Percentiles rank a stretch among this genome's conserved stretches.
Evolutionary conservation across 2,113 vertebrate genomes (phyloP).

Genomic region (Cryptoleucopteryx plumbea): DNA sequence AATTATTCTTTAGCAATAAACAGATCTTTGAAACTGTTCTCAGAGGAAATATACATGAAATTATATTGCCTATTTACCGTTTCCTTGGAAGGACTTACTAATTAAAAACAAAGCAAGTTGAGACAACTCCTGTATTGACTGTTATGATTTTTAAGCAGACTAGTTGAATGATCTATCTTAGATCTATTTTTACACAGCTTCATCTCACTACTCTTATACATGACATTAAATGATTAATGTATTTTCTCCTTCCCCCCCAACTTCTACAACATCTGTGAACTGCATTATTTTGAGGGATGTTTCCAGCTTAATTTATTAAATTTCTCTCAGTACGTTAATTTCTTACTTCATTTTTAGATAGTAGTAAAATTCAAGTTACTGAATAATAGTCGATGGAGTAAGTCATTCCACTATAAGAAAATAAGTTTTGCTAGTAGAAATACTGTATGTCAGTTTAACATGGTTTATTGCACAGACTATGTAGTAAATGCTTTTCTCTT

Average conservation of each 20-base stretch:
- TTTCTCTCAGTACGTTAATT: not conserved
- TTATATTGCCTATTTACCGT: not conserved
- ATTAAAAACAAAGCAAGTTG: not conserved
- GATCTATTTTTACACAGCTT: not conserved
- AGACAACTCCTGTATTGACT: not conserved
- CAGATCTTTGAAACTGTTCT: slow-evolving; percentile 2
- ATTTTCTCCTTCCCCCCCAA: not conserved
- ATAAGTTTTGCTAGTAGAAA: not conserved
- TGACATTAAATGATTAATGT: not conserved
- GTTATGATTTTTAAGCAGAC: not conserved
- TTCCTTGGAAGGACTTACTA: slow-evolving; percentile 14
- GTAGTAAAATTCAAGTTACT: not conserved
- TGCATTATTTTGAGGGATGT: not conserved
- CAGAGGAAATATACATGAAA: not conserved
- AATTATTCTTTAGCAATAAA: not conserved
- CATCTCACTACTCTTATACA: not conserved
- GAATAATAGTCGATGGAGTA: not conserved
- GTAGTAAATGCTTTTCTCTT: not conserved
- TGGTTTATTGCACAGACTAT: not conserved
- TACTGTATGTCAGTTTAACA: not conserved
- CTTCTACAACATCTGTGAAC: not conserved
- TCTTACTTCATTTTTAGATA: not conserved
- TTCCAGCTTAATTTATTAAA: not conserved
- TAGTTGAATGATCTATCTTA: not conserved
- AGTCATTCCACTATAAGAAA: not conserved